These are phyloP conservation scores for Myotis pilosus DNA, from an alignment of 2,797 vertebrate species.

Conservation along the genomic window DNA sequence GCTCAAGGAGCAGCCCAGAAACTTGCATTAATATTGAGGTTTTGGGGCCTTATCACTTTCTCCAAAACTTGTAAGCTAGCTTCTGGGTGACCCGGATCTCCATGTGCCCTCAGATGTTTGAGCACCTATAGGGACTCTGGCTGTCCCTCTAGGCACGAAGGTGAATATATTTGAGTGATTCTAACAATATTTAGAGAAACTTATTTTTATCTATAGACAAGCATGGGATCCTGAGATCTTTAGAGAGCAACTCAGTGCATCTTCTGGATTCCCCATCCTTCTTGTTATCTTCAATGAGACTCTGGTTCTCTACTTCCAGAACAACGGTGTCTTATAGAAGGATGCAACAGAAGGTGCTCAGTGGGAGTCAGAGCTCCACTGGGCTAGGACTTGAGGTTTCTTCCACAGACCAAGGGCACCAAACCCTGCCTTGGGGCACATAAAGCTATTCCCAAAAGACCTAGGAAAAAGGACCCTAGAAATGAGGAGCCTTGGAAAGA, in stretches of 20 bases:
- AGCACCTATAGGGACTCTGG: not conserved
- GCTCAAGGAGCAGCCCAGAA: not conserved
- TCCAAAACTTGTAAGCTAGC: not conserved
- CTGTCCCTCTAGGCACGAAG: not conserved
- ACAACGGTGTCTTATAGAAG: not conserved
- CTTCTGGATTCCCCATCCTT: not conserved
- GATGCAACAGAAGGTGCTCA: not conserved
- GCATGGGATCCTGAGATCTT: not conserved
- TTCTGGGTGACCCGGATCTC: not conserved
- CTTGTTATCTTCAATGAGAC: not conserved
- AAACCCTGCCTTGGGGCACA: not conserved
- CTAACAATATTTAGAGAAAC: not conserved
- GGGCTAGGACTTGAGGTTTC: not conserved
- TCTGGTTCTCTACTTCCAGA: not conserved
- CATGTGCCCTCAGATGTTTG: not conserved
- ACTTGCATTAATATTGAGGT: not conserved
- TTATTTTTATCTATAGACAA: not conserved
- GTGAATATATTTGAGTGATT: not conserved
- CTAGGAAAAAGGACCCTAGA: not conserved
- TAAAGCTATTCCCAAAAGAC: not conserved
- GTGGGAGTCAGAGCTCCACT: not conserved
- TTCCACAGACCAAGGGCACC: not conserved
- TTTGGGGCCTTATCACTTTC: not conserved
- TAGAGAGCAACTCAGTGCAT: not conserved
- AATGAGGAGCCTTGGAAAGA: not conserved